Evolutionary conservation across 2,888 invertebrate genomes (phyloP).

Genomic region (Andrena haemorrhoa): DNA sequence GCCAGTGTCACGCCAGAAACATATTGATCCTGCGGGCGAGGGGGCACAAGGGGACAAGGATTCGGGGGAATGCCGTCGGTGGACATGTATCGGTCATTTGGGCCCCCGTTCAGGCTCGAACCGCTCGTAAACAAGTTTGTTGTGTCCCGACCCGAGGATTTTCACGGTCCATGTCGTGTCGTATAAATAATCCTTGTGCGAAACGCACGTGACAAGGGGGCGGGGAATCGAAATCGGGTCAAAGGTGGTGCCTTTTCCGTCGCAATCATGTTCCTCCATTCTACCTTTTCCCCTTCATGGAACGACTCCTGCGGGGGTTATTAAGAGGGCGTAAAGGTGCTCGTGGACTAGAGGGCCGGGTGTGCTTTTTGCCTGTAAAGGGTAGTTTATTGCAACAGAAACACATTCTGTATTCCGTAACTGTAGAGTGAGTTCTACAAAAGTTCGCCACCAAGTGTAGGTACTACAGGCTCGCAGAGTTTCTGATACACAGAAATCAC

Average conservation of each 20-base stretch:
- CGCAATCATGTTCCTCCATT: neutral
- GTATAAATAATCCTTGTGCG: slow-evolving; percentile 54
- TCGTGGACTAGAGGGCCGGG: neutral
- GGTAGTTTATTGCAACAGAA: neutral
- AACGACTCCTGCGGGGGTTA: neutral
- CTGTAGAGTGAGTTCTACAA: neutral
- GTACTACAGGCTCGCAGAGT: too few species aligned
- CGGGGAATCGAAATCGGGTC: slow-evolving; percentile 15
- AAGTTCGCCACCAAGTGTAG: neutral
- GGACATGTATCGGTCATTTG: slow-evolving; percentile 50
- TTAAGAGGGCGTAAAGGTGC: neutral
- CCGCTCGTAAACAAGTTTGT: slow-evolving; percentile 67
- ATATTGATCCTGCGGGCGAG: slow-evolving; percentile 47
- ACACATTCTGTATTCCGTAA: neutral
- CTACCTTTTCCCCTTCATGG: neutral
- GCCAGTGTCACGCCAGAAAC: slow-evolving; percentile 41
- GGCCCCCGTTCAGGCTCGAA: slow-evolving; percentile 35
- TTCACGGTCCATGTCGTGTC: slow-evolving; percentile 45
- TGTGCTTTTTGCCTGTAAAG: neutral
- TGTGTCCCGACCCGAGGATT: slow-evolving; percentile 55
- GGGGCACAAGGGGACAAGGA: neutral
- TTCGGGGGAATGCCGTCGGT: slow-evolving; percentile 8
- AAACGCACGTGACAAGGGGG: slow-evolving; percentile 13
- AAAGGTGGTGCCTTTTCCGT: neutral
- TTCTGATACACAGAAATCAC: too few species aligned